Base-by-base conservation (phyloP, 2,888 invertebrate genomes). In the Limnephilus rhombicus region DNA sequence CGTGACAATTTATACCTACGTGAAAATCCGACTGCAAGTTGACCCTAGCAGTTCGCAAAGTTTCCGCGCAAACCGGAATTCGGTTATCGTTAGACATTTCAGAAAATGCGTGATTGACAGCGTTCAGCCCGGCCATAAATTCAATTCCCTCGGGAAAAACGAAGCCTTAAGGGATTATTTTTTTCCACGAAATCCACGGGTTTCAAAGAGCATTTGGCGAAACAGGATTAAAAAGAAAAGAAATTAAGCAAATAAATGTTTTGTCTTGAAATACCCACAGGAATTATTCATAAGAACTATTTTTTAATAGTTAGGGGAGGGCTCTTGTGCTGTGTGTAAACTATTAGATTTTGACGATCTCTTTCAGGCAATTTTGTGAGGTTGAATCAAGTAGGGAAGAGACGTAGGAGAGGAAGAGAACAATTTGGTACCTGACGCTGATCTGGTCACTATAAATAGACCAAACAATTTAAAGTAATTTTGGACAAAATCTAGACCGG, bases 91-190 rank as follows among this genome's bases (percentile, higher is more conserved):
- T 29, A 9, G 49, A 68, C 68, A 45, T 86, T 86, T 68, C 86
- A 86, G 86, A 86, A 91, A 86, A 80, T 91, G 86, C 37, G n/a
- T 91, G 90, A 91, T 91, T 86, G 90, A 91, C 90, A 85, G 85
- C 80, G 34, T 83, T 29, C 41, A 37, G 45, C 45, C 86, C n/a
- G 5, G n/a, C 41, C 45, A n/a, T 45, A 86, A 86, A 86, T 86
- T 86, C 49, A 86, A 49, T 86, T 86, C 86, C 29, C 9, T 29
- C 29, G 15, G 45, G n/a, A 86, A 86, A 86, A 29, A 15, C 41
- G 13, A 83, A 24, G 9, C 15, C 24, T 68, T 86, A 45, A 41
- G 29, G 49, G 49, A 29, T 15, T 83, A 83, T 86, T 86, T 49
- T 29, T 12, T 12, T 49, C 29, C 9, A 29, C 24, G 29, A 45